Evolutionary conservation across 1,140 invertebrate species (phyloP).

Genomic region (Micrasema longulum): DNA sequence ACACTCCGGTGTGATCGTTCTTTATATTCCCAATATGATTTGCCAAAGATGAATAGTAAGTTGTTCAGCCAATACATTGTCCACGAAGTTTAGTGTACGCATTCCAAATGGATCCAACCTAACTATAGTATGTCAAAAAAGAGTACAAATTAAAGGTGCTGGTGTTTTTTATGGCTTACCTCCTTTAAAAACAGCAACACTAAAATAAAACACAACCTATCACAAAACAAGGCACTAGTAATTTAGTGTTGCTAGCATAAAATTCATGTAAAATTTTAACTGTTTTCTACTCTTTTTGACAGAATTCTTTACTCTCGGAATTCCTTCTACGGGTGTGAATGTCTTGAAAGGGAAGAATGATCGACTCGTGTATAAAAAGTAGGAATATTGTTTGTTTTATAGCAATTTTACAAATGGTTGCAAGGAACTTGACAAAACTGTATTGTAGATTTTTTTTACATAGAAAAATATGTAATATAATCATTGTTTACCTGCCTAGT

Average conservation of each 20-base stretch:
- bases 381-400: slow-evolving; percentile 44
- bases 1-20: background rate
- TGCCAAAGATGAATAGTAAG: slow-evolving; percentile 41
- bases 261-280: too few species aligned
- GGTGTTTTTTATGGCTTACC: too few species aligned
- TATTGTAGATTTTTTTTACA: slow-evolving; percentile 50
- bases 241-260: too few species aligned
- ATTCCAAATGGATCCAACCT: slow-evolving; percentile 37
- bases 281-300: too few species aligned
- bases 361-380: slow-evolving; percentile 36
- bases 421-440: slow-evolving; percentile 26
- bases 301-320: slow-evolving; percentile 6
- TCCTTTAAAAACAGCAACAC: too few species aligned
- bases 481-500: slow-evolving; percentile 49
- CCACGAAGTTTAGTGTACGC: slow-evolving; percentile 33
- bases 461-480: slow-evolving; percentile 52
- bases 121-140: too few species aligned
- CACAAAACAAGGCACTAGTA: too few species aligned
- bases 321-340: slow-evolving; percentile 30
- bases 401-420: slow-evolving; percentile 45
- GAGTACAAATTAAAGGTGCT: too few species aligned
- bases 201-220: too few species aligned
- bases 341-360: slow-evolving; percentile 13
- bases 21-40: slow-evolving; percentile 39
- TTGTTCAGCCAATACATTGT: slow-evolving; percentile 32